These are phyloP conservation scores for Bradypodion pumilum DNA, from an alignment of 2,797 vertebrate species.

Conservation along the genomic window DNA sequence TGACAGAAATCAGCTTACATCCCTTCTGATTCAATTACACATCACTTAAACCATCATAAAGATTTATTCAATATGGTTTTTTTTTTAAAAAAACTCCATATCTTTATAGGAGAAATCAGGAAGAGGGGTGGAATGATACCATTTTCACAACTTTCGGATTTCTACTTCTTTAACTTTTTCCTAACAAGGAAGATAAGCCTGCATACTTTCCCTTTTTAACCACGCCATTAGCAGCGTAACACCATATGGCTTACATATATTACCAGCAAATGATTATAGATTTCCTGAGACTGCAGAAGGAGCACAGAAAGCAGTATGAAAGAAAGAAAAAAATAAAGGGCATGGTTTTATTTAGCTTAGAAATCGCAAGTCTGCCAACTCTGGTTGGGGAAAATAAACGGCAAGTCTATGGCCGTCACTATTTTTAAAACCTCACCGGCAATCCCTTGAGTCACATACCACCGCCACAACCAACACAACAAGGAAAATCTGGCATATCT, in stretches of 20 bases:
- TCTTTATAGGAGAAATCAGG: conserved; percentile 52
- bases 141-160: conserved; percentile 39
- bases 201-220: conserved; percentile 57
- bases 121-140: conserved; percentile 32
- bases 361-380: conserved; percentile 23
- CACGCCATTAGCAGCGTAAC: not conserved
- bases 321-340: not conserved
- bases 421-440: not conserved
- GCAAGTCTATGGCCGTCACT: not conserved
- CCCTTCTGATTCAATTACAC: conserved; percentile 71
- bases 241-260: not conserved
- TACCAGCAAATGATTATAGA: conserved; percentile 16
- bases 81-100: conserved; percentile 61
- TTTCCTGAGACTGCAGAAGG: not conserved
- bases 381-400: not conserved
- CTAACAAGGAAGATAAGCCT: conserved; percentile 36
- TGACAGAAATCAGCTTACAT: conserved; percentile 74
- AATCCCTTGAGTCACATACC: not conserved
- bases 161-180: conserved; percentile 62
- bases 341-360: conserved; percentile 14
- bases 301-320: not conserved
- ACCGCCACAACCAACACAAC: not conserved
- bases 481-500: not conserved
- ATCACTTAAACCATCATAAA: conserved; percentile 64
- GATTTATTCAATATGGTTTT: conserved; percentile 67